These are phyloP conservation scores for Stenolophus ochropezus DNA, from an alignment of 2,888 invertebrate species.

Conservation along the genomic window DNA sequence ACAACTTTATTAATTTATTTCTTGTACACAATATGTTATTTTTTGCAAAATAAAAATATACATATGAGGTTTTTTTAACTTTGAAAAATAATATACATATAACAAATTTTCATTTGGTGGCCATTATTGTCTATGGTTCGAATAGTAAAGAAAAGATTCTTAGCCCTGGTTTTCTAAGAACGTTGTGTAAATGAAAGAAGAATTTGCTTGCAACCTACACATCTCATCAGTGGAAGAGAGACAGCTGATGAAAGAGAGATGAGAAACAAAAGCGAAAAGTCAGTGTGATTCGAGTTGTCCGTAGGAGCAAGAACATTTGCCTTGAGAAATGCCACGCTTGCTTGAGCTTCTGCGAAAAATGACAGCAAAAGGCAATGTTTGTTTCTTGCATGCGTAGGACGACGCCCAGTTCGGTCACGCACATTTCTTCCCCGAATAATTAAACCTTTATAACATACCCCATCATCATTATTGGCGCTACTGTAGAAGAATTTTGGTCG, in stretches of 20 bases:
- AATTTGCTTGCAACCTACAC: not conserved
- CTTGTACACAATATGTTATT: too few species aligned
- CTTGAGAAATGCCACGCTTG: constrained; percentile 39
- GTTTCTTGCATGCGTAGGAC: constrained; percentile 8
- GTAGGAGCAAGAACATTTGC: constrained; percentile 35
- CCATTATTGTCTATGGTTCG: too few species aligned
- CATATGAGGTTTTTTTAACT: too few species aligned
- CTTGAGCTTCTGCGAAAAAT: constrained; percentile 40
- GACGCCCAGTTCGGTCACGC: not conserved
- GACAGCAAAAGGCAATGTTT: constrained; percentile 44
- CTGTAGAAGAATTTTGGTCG: too few species aligned
- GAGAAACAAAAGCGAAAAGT: constrained; percentile 36
- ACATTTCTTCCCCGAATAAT: not conserved
- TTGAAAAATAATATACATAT: too few species aligned
- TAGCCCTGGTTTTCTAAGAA: too few species aligned
- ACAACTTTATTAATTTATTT: too few species aligned
- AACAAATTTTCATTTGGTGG: too few species aligned
- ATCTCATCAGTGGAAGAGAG: constrained; percentile 25
- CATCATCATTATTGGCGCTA: too few species aligned
- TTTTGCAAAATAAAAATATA: too few species aligned
- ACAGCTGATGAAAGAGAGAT: constrained; percentile 2
- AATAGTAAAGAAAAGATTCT: not conserved
- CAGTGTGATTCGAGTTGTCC: constrained; percentile 43
- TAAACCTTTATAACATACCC: too few species aligned
- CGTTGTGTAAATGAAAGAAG: too few species aligned